Conservation (phyloP, 1,140 invertebrate genomes). For the Campoletis sonorensis region DNA sequence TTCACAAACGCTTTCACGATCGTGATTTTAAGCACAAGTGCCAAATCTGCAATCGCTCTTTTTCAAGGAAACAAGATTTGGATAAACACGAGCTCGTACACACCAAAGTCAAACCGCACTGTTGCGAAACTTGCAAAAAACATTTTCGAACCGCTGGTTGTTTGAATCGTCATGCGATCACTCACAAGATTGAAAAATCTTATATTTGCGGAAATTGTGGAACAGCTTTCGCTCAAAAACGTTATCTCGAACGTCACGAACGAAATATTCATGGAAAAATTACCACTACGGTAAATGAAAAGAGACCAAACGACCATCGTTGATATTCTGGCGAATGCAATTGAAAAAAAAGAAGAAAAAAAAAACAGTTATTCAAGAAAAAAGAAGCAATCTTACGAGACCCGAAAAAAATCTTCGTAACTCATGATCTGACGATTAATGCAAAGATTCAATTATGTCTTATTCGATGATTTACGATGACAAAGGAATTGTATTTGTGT, state of each 20-base stretch:
- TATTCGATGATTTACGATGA: background rate
- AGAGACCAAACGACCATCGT: background rate
- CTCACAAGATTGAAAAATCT: slow-evolving; percentile 40
- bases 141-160: slow-evolving; percentile 75
- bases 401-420: too few relatives aligned
- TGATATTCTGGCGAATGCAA: background rate
- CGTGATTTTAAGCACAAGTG: slow-evolving; percentile 55
- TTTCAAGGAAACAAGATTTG: slow-evolving; percentile 63
- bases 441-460: background rate
- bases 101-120: slow-evolving; percentile 56
- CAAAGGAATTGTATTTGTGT: slow-evolving; percentile 33
- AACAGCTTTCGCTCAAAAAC: slow-evolving; percentile 44
- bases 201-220: slow-evolving; percentile 48
- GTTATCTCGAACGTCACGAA: slow-evolving; percentile 52
- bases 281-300: background rate
- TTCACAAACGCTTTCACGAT: too few relatives aligned
- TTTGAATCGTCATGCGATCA: slow-evolving; percentile 51
- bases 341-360: background rate
- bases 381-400: too few relatives aligned
- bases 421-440: too few relatives aligned
- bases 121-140: slow-evolving; percentile 77
- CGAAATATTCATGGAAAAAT: slow-evolving; percentile 46
- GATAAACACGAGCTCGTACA: slow-evolving; percentile 60
- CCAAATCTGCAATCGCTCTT: slow-evolving; percentile 54
- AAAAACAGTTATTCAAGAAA: too few relatives aligned